A percentile compares a stretch with the other conserved stretches of the same genome.
phyloP scores from a whole-genome alignment of 2,113 vertebrate species.

The Haplochromis vanheusdeni region DNA sequence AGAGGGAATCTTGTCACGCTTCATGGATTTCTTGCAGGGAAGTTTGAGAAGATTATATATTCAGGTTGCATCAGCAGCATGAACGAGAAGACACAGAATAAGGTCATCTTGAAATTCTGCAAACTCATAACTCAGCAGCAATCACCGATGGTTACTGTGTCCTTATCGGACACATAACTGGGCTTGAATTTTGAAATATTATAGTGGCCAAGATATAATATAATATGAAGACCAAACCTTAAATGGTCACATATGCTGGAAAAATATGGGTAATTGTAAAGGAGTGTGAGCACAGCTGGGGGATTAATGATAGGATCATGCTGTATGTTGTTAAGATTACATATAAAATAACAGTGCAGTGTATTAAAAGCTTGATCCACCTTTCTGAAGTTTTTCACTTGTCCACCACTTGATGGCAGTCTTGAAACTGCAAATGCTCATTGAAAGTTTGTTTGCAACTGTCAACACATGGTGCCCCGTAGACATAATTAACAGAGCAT shows the following conservation, averaged over 20 bases:
- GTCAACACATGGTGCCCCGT: not conserved
- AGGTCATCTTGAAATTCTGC: not conserved
- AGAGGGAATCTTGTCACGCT: conserved; percentile 33
- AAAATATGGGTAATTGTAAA: not conserved
- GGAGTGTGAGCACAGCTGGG: not conserved
- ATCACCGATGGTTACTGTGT: not conserved
- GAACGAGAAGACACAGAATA: not conserved
- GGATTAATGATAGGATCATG: not conserved
- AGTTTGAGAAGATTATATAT: conserved; percentile 12
- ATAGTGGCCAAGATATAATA: not conserved
- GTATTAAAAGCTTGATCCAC: not conserved
- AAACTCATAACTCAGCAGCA: not conserved
- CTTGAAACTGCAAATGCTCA: conserved; percentile 7
- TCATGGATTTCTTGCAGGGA: not conserved
- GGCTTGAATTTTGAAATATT: not conserved
- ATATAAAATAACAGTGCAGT: not conserved
- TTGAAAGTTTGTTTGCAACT: not conserved
- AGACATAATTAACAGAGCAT: not conserved
- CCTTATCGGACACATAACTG: not conserved
- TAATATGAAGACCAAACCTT: not conserved
- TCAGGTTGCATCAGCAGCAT: not conserved
- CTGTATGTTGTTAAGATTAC: not conserved
- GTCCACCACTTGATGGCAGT: conserved; percentile 60
- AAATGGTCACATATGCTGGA: not conserved
- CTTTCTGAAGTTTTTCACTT: not conserved